phyloP scores from a whole-genome alignment of 1,140 invertebrate genomes.

The Wiebesia pumilae region DNA sequence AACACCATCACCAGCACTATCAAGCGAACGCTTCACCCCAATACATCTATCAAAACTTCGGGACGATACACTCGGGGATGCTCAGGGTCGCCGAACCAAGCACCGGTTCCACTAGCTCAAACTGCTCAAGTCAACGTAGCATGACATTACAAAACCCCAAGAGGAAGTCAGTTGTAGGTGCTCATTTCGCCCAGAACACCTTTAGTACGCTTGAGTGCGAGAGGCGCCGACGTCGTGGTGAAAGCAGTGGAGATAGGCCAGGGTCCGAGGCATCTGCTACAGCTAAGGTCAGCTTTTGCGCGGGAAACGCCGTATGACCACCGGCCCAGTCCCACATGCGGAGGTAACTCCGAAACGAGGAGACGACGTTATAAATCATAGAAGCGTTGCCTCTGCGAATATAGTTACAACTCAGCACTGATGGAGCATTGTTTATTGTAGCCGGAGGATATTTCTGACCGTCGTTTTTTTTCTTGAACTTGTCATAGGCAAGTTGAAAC shows the following conservation, averaged over 20 bases:
- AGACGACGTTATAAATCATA: constrained; percentile 62
- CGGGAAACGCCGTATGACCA: constrained; percentile 74
- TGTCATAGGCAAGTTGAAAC: not conserved
- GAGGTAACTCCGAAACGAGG: constrained; percentile 70
- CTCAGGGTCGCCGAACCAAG: constrained; percentile 71
- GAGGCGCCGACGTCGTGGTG: constrained; percentile 63
- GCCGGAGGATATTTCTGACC: not conserved
- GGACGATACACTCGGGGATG: constrained; percentile 73
- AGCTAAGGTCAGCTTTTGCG: constrained; percentile 65
- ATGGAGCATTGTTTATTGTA: not conserved
- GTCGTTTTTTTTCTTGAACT: not conserved
- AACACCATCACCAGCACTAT: constrained; percentile 56
- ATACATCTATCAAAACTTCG: constrained; percentile 72
- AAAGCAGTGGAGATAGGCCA: constrained; percentile 49
- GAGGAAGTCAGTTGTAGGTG: constrained; percentile 59
- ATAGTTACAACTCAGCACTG: not conserved
- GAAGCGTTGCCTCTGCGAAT: not conserved
- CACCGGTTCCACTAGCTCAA: constrained; percentile 69
- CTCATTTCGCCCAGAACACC: constrained; percentile 72
- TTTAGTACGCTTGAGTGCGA: constrained; percentile 74
- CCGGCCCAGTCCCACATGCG: constrained; percentile 68
- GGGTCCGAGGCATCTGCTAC: not conserved
- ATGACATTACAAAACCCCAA: constrained; percentile 74
- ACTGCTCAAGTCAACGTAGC: constrained; percentile 69
- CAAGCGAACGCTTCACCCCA: constrained; percentile 69